These are phyloP conservation scores for Cynopterus sphinx DNA, from an alignment of 2,797 vertebrate genomes.

Conservation along the genomic window DNA sequence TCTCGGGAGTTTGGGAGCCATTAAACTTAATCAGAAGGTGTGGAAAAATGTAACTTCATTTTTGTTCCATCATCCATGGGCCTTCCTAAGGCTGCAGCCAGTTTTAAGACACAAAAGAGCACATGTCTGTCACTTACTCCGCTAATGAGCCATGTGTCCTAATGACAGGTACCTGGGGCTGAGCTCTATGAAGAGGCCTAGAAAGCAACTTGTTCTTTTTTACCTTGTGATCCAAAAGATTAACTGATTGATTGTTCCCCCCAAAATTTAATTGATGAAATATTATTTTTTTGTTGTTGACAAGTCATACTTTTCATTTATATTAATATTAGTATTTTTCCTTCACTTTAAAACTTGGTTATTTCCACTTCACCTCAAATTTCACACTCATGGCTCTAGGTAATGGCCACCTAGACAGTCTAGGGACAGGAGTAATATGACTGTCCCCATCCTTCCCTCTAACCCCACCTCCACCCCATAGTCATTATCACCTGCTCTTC, in stretches of 20 bases:
- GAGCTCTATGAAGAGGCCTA: neutral
- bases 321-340: neutral
- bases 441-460: fast-evolving
- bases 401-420: neutral
- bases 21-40: constrained; percentile 30
- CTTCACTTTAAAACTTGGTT: neutral
- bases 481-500: fast-evolving
- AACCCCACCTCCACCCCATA: too few species aligned
- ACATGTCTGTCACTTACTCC: neutral
- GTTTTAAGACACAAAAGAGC: constrained; percentile 36
- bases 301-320: neutral
- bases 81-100: neutral
- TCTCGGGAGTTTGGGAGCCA: neutral
- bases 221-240: neutral
- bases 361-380: neutral
- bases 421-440: fast-evolving
- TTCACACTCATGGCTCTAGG: neutral
- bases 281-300: neutral
- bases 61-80: neutral
- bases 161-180: neutral
- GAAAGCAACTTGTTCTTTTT: neutral
- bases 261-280: neutral
- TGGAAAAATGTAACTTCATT: constrained; percentile 33
- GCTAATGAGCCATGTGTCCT: neutral
- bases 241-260: neutral